These are phyloP conservation scores for Chionomys nivalis DNA, from an alignment of 2,113 vertebrate species.

Conservation along the genomic window DNA sequence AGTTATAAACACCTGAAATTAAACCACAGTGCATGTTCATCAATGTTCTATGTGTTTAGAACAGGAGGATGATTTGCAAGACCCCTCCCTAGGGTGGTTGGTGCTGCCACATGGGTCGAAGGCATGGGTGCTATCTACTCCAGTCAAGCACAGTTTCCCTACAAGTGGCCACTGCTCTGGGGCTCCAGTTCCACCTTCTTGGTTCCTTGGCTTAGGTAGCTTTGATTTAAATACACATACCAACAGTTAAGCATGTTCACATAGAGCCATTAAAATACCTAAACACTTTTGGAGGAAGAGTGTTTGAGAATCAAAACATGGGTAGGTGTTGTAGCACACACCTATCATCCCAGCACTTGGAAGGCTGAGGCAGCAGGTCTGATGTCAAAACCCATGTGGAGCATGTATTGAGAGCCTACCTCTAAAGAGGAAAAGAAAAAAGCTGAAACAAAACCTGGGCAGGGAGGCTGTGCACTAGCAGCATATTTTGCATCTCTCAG, in stretches of 20 bases:
- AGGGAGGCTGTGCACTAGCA: background rate
- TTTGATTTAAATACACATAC: slow-evolving; percentile 22
- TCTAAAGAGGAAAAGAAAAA: background rate
- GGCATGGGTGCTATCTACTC: background rate
- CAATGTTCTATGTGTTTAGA: slow-evolving; percentile 8
- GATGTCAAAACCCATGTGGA: background rate
- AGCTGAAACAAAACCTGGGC: slow-evolving; percentile 34
- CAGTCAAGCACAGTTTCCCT: background rate
- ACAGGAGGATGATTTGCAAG: background rate
- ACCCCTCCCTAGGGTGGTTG: background rate
- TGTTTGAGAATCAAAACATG: slow-evolving; percentile 55
- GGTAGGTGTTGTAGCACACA: background rate
- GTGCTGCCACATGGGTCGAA: background rate
- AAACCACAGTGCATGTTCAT: slow-evolving; percentile 71
- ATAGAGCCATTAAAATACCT: slow-evolving; percentile 25
- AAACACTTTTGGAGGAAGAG: slow-evolving; percentile 51
- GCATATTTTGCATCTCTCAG: background rate
- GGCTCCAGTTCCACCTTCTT: slow-evolving; percentile 59
- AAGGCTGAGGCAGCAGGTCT: background rate
- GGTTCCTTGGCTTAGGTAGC: slow-evolving; percentile 56
- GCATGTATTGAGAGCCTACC: background rate
- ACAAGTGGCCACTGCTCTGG: slow-evolving; percentile 8
- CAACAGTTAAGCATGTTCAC: slow-evolving; percentile 34
- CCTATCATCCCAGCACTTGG: background rate
- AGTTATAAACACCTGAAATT: slow-evolving; percentile 86